Percentiles rank a stretch among this genome's conserved stretches.
Conservation (phyloP, 1,140 invertebrate species). For the Heliothis virescens region DNA sequence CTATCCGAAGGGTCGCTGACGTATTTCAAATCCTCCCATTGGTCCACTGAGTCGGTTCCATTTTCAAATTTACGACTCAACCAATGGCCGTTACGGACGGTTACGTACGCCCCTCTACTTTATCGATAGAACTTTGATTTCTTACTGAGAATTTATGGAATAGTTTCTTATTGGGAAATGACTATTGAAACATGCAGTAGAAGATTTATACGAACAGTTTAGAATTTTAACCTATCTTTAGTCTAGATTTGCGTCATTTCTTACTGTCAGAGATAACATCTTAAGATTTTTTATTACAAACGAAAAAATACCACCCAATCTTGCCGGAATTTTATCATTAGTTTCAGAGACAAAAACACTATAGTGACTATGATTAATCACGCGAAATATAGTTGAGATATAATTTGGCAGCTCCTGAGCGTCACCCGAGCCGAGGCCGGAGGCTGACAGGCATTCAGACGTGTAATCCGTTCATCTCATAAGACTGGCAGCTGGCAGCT, state of each 20-base stretch:
- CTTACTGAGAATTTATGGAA: constrained; percentile 33
- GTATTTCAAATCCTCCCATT: constrained; percentile 47
- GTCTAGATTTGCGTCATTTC: not conserved
- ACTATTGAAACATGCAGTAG: not conserved
- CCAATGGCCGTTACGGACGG: constrained; percentile 53
- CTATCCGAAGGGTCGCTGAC: constrained; percentile 17
- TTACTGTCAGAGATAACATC: not conserved
- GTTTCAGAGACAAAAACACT: not conserved
- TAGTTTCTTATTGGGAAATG: constrained; percentile 29
- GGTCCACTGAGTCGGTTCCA: constrained; percentile 45
- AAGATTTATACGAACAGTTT: not conserved
- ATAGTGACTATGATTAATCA: not conserved
- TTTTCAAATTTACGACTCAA: constrained; percentile 59
- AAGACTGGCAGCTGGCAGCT: constrained; percentile 21
- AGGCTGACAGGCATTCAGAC: constrained; percentile 23
- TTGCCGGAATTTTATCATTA: not conserved
- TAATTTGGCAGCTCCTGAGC: constrained; percentile 24
- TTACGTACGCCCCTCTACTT: constrained; percentile 43
- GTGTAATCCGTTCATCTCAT: constrained; percentile 26
- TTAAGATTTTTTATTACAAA: not conserved
- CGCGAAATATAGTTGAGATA: not conserved
- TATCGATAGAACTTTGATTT: constrained; percentile 48
- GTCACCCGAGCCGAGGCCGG: not conserved
- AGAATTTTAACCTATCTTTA: not conserved
- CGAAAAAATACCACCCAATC: not conserved